Base-by-base conservation (phyloP, 2,888 invertebrate genomes). In the Cryptosula pallasiana region DNA sequence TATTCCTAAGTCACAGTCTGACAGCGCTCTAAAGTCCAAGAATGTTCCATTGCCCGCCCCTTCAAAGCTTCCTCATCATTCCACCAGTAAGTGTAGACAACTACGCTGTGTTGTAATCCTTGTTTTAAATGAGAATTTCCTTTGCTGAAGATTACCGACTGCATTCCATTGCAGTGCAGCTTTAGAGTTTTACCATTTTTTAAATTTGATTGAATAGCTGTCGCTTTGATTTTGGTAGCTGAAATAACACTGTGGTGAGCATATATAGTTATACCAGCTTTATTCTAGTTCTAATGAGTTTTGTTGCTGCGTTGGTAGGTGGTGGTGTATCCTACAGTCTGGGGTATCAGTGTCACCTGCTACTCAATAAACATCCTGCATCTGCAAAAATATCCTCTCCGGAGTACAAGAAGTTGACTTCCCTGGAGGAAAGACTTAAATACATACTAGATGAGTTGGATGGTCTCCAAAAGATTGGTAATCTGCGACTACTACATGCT, bases 301-400 rank as follows among this genome's bases (percentile, higher is more conserved):
- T n/a, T n/a, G n/a, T n/a, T n/a, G n/a, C n/a, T n/a, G n/a, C n/a
- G n/a, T n/a, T n/a, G n/a, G n/a, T n/a, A n/a, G n/a, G n/a, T n/a
- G 45, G 45, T 45, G 20, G 45, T 45, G 45, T 45, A 20, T 45
- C 45, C 9, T 13, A 20, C 20, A 57, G n/a, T 63, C 3, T 32
- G 5, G 32, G 25, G 1, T 63, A 63, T 32, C 63, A 63, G 63
- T 63, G 63, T 34, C 63, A 63, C 34, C 63, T 63, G 2, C 34
- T 63, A 63, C 32, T 63, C 13, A 63, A 63, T n/a, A 27, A 34
- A 9, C 63, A 63, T 34, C 27, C 16, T 5, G 32, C 27, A 3
- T 63, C 32, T 29, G 25, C 63, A 16, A 32, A 27, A 32, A 9
- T 9, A 27, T 5, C 2, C 9, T 5, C 9, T 5, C 32, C 32